Percentiles rank a stretch among this genome's conserved stretches.
Conservation (phyloP, 2,888 invertebrate genomes). For the Thysanoteuthis rhombus region DNA sequence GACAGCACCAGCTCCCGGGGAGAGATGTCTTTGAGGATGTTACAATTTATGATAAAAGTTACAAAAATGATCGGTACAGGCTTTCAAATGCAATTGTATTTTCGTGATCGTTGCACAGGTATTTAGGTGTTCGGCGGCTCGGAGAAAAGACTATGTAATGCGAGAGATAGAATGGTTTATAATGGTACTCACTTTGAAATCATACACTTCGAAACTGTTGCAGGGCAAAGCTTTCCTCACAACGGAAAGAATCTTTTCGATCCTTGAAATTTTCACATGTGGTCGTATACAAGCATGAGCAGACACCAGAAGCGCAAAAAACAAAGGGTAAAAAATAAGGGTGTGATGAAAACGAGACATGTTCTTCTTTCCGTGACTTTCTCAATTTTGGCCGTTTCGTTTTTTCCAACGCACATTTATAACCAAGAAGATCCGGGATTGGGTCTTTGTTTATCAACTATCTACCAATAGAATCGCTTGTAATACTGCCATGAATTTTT, state of each 20-base stretch:
- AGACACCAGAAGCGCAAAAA: not conserved
- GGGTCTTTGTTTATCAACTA: no score
- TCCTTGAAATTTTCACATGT: not conserved
- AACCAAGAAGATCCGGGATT: no score
- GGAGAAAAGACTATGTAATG: not conserved
- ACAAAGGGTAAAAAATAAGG: not conserved
- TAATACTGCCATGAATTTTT: no score
- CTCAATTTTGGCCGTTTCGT: not conserved
- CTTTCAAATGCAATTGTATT: no score
- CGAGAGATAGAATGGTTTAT: not conserved
- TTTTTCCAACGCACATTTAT: no score
- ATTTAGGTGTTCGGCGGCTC: no score
- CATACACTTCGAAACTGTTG: not conserved
- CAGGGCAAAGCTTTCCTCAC: not conserved
- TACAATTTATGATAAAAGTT: no score
- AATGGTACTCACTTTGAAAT: not conserved
- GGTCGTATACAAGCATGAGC: not conserved
- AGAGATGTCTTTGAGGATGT: no score
- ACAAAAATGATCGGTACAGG: no score
- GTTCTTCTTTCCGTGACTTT: not conserved
- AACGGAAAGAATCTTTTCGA: not conserved
- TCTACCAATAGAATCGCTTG: no score
- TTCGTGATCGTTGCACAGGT: no score
- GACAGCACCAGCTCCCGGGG: no score
- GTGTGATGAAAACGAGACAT: not conserved